Conservation (phyloP, 2,797 vertebrate genomes). For the Rallus crepitans region DNA sequence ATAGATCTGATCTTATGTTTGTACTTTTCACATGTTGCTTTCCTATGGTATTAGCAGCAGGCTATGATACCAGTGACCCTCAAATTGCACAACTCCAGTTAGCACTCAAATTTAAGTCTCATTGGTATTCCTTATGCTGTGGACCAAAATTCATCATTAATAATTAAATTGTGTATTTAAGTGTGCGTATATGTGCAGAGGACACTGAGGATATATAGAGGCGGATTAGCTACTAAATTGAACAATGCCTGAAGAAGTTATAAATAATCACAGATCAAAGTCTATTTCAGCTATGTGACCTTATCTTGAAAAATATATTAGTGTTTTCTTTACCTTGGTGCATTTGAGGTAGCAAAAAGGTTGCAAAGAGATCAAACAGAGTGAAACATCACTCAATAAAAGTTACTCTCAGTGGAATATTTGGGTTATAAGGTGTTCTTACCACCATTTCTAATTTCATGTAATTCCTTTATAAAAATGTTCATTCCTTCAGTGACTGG, state of each 20-base stretch:
- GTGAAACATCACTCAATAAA: conserved; percentile 52
- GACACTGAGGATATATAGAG: background rate
- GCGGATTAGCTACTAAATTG: background rate
- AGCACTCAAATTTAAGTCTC: conserved; percentile 35
- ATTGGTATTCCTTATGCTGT: background rate
- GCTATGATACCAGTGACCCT: conserved; percentile 44
- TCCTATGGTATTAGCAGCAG: conserved; percentile 48
- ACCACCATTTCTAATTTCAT: conserved; percentile 26
- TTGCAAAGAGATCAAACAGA: conserved; percentile 43
- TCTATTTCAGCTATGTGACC: conserved; percentile 42
- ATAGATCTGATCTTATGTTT: conserved; percentile 50
- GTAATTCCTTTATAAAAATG: background rate
- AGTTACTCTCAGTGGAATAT: background rate
- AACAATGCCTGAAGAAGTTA: conserved; percentile 51
- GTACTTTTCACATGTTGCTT: conserved; percentile 36
- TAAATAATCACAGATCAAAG: conserved; percentile 61
- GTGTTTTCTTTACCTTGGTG: background rate
- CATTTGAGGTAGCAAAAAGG: conserved; percentile 38
- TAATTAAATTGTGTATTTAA: background rate
- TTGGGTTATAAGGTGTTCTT: conserved; percentile 29
- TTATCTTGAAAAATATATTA: conserved; percentile 38
- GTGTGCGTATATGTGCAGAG: background rate
- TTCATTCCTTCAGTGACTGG: background rate
- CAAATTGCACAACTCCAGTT: conserved; percentile 41
- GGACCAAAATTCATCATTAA: conserved; percentile 19